These are phyloP conservation scores for Haplochromis vanheusdeni DNA, from an alignment of 2,113 vertebrate species.

Conservation along the genomic window DNA sequence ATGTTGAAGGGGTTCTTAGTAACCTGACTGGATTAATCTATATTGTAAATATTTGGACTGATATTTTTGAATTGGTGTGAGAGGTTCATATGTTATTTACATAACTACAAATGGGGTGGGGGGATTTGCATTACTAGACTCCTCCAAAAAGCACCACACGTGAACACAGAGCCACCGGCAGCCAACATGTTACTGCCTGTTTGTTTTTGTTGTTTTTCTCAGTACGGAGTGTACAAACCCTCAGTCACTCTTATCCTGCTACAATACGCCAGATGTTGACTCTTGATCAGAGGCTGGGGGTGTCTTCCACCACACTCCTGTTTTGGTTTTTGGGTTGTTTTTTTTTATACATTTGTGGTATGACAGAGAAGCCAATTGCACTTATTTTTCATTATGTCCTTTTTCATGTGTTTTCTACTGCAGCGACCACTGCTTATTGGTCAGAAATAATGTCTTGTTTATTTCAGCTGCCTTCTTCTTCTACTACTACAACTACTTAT, in stretches of 20 bases:
- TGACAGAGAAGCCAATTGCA: constrained; percentile 62
- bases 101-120: background rate
- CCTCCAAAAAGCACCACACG: constrained; percentile 10
- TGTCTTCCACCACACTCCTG: constrained; percentile 12
- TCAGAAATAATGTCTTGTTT: constrained; percentile 46
- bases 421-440: constrained; percentile 41
- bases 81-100: constrained; percentile 5
- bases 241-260: background rate
- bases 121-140: background rate
- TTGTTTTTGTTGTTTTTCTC: background rate
- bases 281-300: constrained; percentile 11
- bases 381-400: constrained; percentile 52
- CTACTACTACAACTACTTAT: background rate
- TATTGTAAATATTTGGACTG: constrained; percentile 36
- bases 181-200: constrained; percentile 26
- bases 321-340: background rate
- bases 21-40: constrained; percentile 6
- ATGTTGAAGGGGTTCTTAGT: background rate
- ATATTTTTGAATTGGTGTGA: constrained; percentile 32
- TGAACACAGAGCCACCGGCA: constrained; percentile 36
- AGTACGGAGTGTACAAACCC: background rate
- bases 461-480: constrained; percentile 53
- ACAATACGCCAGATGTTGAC: background rate
- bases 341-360: constrained; percentile 30
- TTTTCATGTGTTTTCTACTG: constrained; percentile 63